Base-by-base conservation (phyloP, 2,113 vertebrate genomes). In the Daphoenositta chrysoptera region DNA sequence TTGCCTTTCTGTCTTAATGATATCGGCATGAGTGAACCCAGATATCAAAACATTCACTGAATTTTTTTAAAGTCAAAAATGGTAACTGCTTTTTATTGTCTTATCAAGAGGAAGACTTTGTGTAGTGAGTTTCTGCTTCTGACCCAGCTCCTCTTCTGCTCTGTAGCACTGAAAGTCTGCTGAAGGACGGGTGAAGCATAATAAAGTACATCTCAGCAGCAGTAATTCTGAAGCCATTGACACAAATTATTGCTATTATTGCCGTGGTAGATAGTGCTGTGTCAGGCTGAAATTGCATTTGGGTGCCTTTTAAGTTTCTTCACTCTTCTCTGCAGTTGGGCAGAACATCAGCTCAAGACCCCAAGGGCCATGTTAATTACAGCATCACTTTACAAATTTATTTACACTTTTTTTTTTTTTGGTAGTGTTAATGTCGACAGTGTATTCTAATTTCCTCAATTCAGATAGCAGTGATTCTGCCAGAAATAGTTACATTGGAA, bases 241-340 rank as follows among this genome's bases (percentile, higher is more conserved):
- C 73, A 96, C 66, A 69, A 94, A 84, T 92, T 65, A 89, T 84
- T 87, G 81, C 93, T 83, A 72, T 94, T 69, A 87, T 79, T 89
- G 81, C 93, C 85, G 51, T 60, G 5, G 2, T 45, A 35, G 50
- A 12, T 44, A 48, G 81, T 28, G 45, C 81, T 72, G n/a, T 64
- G 61, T 33, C 84, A 91, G 87, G 37, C 73, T 93, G 45, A 54
- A 93, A 89, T 91, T 69, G 58, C 78, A 31, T 80, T 84, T 65
- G 61, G 45, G 61, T 57, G 78, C 66, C 65, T 87, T 88, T 94
- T 77, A 70, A 82, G 57, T 87, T 93, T 94, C 73, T 89, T 35
- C 35, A 13, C 48, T 91, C 37, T 68, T 16, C 40, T 70, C 64
- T 51, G 58, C 44, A 73, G 23, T 40, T 89, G 65, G 39, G 45